Base-by-base conservation (phyloP, 2,888 invertebrate genomes). In the Folsomia candida region DNA sequence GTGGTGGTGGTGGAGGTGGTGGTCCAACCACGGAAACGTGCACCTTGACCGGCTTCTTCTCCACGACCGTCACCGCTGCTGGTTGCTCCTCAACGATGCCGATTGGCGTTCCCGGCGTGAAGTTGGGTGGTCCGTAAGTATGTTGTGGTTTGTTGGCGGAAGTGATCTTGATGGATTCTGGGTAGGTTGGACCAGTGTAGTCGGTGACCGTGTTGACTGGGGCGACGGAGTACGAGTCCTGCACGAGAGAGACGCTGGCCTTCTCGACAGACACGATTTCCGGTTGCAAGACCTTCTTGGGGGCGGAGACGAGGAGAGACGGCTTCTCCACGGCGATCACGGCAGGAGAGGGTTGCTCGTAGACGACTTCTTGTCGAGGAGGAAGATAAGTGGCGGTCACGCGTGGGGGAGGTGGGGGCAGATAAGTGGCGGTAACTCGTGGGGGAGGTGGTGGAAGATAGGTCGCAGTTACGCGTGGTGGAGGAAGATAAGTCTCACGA, bases 161-260 rank as follows among this genome's bases (percentile, higher is more conserved):
- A 14, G 64, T 25, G n/a, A 67, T 37, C 51, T 72, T 70, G 37
- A 73, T 51, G 3, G 73, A 51, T 58, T 73, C 73, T 25, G 73
- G 73, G 28, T 76, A 76, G 11, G 65, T 37, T 37, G 51, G 68
- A 11, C 71, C 71, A 51, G 70, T 70, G 20, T 60, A 72, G 62
- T 73, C 64, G 26, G 73, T 71, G 26, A 70, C 72, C 1, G 73
- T 73, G 25, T 76, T 69, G 11, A 51, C 66, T 57, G 76, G 76
- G 29, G 73, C 57, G 37, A 65, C 76, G 37, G 73, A 27, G 54
- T 73, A 73, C 18, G 73, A 73, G 29, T 76, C 73, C 51, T 69
- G 26, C 24, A 69, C 72, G 25, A 71, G 26, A 2, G 67, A 54
- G 29, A 47, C 57, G 11, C 18, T 11, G 6, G 11, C n/a, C 57